Evolutionary conservation across 2,888 invertebrate genomes (phyloP), one percentile per base, ranked within the genome.

Genomic region (Tethea ocularis): DNA sequence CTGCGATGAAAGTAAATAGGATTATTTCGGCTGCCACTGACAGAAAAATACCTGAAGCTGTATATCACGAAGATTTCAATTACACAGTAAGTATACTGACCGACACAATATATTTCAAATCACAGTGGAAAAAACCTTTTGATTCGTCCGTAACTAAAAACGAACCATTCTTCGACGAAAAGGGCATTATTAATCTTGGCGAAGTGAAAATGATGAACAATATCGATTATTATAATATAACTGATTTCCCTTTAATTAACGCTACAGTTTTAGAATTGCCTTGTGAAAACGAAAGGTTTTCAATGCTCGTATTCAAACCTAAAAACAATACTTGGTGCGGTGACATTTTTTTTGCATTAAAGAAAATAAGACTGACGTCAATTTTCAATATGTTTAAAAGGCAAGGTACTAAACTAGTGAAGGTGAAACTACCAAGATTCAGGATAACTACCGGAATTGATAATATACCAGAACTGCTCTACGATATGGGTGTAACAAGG

Each of bases 121-220:
- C 75, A 62, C 70, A 74, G 7, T 91, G 89, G 89, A 74, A 63
- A 23, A 67, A 62, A 2, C 82, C 87, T 0, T 91, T 91, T 58
- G 78, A 82, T 29, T 62, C 76, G 0, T 75, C 62, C 0, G 74
- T 76, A 3, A 86, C 84, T 0, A 63, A 59, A 17, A 17, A 26
- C 8, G 77, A 80, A 56, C 59, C 67, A 0, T 91, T 91, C 60
- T 82, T 78, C 60, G 70, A 74, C 0, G 67, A 68, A 11, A 41
- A 58, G 2, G 69, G 69, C 8, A 0, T 51, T 7, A n/a, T 1
- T 0, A 24, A 61, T 2, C 55, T 71, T 0, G 87, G 85, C 1
- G 58, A 80, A 61, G 89, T 88, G 23, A 78, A 74, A 33, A 84
- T 91, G 83, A 90, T 91, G 90, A 78, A 74, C 10, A 81, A 82